phyloP scores from a whole-genome alignment of 2,888 invertebrate genomes.

The Pherbina coryleti region DNA sequence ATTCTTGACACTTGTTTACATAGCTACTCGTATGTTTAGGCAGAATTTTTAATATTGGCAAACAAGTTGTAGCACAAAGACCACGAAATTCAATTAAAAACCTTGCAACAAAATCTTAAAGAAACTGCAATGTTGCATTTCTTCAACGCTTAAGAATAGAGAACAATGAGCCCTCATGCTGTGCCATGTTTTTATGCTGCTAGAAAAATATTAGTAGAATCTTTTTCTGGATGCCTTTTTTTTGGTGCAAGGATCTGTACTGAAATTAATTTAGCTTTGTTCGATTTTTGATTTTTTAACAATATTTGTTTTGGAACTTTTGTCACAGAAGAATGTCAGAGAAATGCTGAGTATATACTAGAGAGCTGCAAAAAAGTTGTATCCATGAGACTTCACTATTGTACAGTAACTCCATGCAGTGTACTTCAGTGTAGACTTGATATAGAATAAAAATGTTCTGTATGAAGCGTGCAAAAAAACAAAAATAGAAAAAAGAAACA shows the following conservation, averaged over 20 bases:
- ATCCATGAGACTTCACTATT: too few species aligned
- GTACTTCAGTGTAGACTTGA: too few species aligned
- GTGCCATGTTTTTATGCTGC: slow-evolving; percentile 8
- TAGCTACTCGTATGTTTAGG: slow-evolving; percentile 34
- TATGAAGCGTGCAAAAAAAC: too few species aligned
- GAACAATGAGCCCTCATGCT: slow-evolving; percentile 26
- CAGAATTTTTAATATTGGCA: neutral
- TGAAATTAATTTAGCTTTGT: slow-evolving; percentile 25
- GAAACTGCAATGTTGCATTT: neutral
- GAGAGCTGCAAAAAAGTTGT: too few species aligned
- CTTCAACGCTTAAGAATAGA: neutral
- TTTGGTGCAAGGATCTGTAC: neutral
- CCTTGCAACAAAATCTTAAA: neutral
- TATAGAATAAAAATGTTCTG: too few species aligned
- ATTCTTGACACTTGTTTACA: slow-evolving; percentile 50
- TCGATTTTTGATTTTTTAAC: slow-evolving; percentile 37
- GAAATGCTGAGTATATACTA: neutral
- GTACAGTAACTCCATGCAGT: too few species aligned
- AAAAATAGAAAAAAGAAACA: too few species aligned
- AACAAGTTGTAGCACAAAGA: slow-evolving; percentile 1
- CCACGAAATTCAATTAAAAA: slow-evolving; percentile 36
- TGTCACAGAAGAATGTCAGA: neutral
- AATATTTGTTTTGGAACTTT: slow-evolving; percentile 46
- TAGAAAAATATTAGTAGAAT: slow-evolving; percentile 11
- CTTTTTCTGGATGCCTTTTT: slow-evolving; percentile 10